Evolutionary conservation across 2,797 vertebrate species (phyloP), one percentile per base, ranked within the genome.

Genomic region (Hyperoplus lanceolatus): DNA sequence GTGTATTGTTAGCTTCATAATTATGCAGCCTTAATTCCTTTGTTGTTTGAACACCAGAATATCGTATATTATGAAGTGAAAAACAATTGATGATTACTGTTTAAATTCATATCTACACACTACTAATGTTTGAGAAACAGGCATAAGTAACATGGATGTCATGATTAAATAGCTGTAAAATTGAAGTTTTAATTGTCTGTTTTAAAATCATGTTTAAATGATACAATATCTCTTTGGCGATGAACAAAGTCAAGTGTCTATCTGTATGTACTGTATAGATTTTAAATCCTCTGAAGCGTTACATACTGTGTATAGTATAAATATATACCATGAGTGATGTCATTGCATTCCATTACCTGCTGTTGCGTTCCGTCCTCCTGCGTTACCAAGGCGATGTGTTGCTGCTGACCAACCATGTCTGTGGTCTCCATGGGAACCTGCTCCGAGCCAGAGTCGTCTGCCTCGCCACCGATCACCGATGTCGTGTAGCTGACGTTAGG

Each of bases 351-450:
- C 7, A 3, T 80, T 80, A 99, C 98, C 87, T 99, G 98, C 64
- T 98, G 98, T 53, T 99, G 97, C 6, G 98, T 98, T 63, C 98
- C 98, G 4, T 99, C 98, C 86, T 99, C 98, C 83, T 98, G 97
- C 8, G 97, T 96, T 90, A 99, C 98, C 84, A 99, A 94, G 61
- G 98, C 97, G 83, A 99, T 94, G 29, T 99, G 29, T 29, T 29
- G 98, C 42, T 98, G 98, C 86, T 96, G 94, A 66, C 85, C 93
- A 67, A 97, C 90, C 77, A 96, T 93, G 60, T 97, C 96, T 2
- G 95, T 90, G 49, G 92, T 95, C 70, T 97, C 97, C 58, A 96
- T 92, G 14, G 96, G 94, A 82, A 97, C 87, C 59, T 98, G 97
- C 81, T 98, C 96, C 50, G 97, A 96, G n/a, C 97, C 95, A 0